Percentiles rank a stretch among this genome's conserved stretches.
Evolutionary conservation across 2,113 vertebrate genomes (phyloP).

Genomic region (Panurus biarmicus): DNA sequence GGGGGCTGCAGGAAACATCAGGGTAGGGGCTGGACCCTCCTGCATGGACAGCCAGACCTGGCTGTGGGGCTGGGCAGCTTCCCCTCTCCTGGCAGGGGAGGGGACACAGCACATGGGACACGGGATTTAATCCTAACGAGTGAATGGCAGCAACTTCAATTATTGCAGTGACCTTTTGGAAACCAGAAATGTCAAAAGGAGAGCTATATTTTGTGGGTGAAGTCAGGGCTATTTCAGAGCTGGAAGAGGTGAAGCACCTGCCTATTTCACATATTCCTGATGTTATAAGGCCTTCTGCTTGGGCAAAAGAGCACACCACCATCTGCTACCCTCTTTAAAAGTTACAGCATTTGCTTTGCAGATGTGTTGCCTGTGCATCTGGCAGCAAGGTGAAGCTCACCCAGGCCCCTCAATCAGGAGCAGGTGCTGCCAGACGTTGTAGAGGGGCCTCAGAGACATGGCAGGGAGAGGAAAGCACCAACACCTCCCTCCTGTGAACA

Average conservation of each 20-base stretch:
- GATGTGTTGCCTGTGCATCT: background rate
- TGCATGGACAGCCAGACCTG: background rate
- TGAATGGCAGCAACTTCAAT: background rate
- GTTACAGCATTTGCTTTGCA: background rate
- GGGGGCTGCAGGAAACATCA: background rate
- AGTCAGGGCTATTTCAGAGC: background rate
- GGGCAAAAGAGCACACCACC: background rate
- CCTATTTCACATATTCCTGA: background rate
- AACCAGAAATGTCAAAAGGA: background rate
- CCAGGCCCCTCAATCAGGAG: background rate
- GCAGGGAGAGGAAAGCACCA: background rate
- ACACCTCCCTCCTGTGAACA: background rate
- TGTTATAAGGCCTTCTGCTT: background rate
- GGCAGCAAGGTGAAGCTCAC: background rate
- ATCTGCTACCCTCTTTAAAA: background rate
- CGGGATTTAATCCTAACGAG: background rate
- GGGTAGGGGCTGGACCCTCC: background rate
- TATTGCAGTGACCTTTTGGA: background rate
- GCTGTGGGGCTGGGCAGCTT: accelerated
- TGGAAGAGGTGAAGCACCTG: background rate
- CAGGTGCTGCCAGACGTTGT: background rate
- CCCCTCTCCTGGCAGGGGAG: accelerated
- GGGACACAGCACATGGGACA: background rate
- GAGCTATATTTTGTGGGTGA: background rate
- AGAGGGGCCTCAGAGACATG: background rate